Percentiles rank a stretch among this genome's conserved stretches.
Evolutionary conservation across 2,797 vertebrate species (phyloP).

Genomic region (Myoxocephalus aenaeus): DNA sequence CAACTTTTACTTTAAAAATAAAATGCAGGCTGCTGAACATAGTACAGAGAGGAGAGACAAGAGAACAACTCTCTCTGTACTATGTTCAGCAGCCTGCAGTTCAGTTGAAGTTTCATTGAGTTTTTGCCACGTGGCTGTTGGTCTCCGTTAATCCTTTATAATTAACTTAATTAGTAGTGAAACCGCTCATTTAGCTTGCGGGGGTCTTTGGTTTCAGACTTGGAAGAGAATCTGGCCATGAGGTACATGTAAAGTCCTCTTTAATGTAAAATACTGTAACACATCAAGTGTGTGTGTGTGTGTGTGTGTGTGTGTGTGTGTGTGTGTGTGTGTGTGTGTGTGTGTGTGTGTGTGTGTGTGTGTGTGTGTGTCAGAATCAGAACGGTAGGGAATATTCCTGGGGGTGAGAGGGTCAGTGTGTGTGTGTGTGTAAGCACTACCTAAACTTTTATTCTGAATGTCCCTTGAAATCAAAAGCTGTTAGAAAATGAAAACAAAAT

Average conservation of each 20-base stretch:
- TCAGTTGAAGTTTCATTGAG: not conserved
- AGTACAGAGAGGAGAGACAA: no score
- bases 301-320: not conserved
- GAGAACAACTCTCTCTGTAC: not conserved
- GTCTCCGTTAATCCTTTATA: conserved; percentile 22
- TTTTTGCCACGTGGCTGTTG: not conserved
- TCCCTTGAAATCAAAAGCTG: no score
- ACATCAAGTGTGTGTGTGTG: not conserved
- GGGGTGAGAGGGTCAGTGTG: no score
- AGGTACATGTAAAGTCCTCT: not conserved
- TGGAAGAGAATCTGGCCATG: not conserved
- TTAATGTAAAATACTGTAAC: conserved; percentile 2
- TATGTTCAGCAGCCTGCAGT: not conserved
- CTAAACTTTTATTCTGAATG: no score
- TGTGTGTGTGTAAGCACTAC: no score
- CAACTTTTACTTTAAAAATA: no score
- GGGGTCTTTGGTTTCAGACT: conserved; percentile 25
- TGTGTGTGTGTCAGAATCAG: no score
- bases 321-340: no score
- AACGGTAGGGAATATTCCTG: no score
- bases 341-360: no score
- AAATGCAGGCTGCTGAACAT: no score
- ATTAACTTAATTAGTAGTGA: conserved; percentile 49
- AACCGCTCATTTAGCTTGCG: conserved; percentile 11
- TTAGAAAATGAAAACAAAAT: no score